Base-by-base conservation (phyloP, 2,113 vertebrate species). In the Grantiella picta region DNA sequence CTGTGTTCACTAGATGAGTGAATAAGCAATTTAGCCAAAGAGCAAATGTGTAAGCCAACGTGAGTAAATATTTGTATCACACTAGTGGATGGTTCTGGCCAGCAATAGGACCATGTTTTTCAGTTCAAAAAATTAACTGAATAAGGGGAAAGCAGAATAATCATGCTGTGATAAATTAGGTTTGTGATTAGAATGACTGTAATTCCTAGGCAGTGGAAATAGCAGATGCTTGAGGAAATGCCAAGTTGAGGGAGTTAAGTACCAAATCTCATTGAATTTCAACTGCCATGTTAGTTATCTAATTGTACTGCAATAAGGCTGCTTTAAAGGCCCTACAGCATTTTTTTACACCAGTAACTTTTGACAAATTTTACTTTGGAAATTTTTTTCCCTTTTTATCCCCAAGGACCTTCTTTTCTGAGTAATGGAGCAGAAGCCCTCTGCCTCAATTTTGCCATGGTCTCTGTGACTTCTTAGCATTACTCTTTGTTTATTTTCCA, bases 151-250 rank as follows among this genome's bases (percentile, higher is more conserved):
- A 83, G 25, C 63, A 83, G 47, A 90, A 59, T 80, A 59, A 89
- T 22, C 18, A 66, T 59, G 57, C 27, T 70, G 47, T 73, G 79
- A 77, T 85, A 80, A 82, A 90, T 54, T 53, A 73, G 33, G 25
- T 86, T 93, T 88, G n/a, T 70, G 63, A 82, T 86, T 85, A 82
- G 36, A 85, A 78, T 64, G 54, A 60, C 28, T 54, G 36, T 36
- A 54, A 85, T 82, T 91, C 57, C 33, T 56, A 42, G 64, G 31
- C 57, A 83, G 68, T 19, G 3, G 47, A 68, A 92, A 81, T 25
- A 90, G 57, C 57, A 82, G 85, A 85, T 83, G 76, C 95, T 97
- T 70, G 29, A 93, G 85, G 57, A 94, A 93, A 96, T 86, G 66
- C 42, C 79, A 85, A 6, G 68, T 33, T 80, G 80, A 60, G 20